Conservation (phyloP, 2,113 vertebrate genomes). For the Callopanchax toddi region DNA sequence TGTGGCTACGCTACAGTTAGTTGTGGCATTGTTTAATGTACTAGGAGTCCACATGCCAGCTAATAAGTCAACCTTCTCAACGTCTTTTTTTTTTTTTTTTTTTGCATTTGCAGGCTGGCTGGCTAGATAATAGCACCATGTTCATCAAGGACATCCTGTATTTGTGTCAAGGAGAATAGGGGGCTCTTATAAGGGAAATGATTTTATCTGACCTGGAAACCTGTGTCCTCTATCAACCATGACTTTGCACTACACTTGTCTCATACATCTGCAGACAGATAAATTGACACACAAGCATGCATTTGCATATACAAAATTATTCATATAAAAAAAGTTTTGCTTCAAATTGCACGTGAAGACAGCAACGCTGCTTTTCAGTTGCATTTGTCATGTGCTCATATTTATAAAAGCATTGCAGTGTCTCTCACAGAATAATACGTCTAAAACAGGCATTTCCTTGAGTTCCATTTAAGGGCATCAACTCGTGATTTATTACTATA, state of each 20-base stretch:
- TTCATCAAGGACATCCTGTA: constrained; percentile 96
- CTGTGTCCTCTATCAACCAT: constrained; percentile 80
- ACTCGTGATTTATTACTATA: constrained; percentile 12
- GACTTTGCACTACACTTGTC: constrained; percentile 62
- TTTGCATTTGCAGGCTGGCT: constrained; percentile 70
- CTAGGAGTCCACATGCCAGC: constrained; percentile 77
- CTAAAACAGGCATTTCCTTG: constrained; percentile 8
- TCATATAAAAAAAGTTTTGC: not conserved
- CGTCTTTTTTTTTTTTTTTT: constrained; percentile 38
- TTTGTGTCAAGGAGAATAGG: constrained; percentile 95
- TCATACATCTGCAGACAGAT: constrained; percentile 46
- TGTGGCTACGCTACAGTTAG: constrained; percentile 90
- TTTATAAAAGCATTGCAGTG: not conserved
- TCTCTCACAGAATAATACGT: not conserved
- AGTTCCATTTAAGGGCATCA: constrained; percentile 6
- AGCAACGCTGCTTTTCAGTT: not conserved
- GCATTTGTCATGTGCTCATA: not conserved
- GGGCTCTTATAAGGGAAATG: constrained; percentile 82
- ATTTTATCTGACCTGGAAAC: constrained; percentile 83
- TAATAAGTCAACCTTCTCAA: constrained; percentile 88
- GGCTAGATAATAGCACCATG: constrained; percentile 88
- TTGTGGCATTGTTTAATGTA: constrained; percentile 86
- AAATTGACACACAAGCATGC: constrained; percentile 14
- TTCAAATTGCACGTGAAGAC: not conserved
- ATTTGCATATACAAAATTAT: constrained; percentile 8